Conservation (phyloP, 2,113 vertebrate species). For the Anser brachyrhynchus region DNA sequence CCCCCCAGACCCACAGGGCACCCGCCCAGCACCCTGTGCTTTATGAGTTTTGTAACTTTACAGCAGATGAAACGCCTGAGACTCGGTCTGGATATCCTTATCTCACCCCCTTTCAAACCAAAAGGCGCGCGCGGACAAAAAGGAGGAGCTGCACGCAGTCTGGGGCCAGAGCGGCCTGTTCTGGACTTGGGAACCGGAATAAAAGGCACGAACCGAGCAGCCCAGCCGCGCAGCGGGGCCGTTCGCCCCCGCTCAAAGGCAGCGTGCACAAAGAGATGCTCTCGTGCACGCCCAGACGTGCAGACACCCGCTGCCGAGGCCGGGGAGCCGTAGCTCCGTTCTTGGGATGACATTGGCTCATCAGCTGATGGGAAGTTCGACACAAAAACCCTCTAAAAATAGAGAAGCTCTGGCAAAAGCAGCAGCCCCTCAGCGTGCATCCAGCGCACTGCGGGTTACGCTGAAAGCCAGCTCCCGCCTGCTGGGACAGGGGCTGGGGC, state of each 20-base stretch:
- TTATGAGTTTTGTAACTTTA: background rate
- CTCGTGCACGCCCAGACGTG: background rate
- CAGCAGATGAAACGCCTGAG: background rate
- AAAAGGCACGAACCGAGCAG: background rate
- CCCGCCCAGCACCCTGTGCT: background rate
- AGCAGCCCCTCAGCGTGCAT: background rate
- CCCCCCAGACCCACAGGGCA: background rate
- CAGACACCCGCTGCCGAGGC: background rate
- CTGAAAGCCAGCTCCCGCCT: fast-evolving
- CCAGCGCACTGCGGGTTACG: fast-evolving
- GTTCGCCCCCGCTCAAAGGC: background rate
- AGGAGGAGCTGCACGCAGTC: background rate
- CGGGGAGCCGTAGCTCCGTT: background rate
- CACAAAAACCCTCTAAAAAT: constrained; percentile 42
- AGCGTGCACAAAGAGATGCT: background rate
- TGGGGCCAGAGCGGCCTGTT: background rate
- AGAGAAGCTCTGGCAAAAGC: constrained; percentile 40
- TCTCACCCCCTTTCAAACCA: background rate
- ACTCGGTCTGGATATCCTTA: background rate
- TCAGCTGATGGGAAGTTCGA: constrained; percentile 14
- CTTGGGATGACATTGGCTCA: constrained; percentile 34
- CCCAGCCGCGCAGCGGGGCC: background rate
- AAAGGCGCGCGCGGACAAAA: fast-evolving
- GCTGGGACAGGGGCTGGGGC: background rate
- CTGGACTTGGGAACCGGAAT: background rate